Evolutionary conservation across 1,140 invertebrate species (phyloP), one percentile per base, ranked within the genome.

Genomic region (Meloidogyne chitwoodi): DNA sequence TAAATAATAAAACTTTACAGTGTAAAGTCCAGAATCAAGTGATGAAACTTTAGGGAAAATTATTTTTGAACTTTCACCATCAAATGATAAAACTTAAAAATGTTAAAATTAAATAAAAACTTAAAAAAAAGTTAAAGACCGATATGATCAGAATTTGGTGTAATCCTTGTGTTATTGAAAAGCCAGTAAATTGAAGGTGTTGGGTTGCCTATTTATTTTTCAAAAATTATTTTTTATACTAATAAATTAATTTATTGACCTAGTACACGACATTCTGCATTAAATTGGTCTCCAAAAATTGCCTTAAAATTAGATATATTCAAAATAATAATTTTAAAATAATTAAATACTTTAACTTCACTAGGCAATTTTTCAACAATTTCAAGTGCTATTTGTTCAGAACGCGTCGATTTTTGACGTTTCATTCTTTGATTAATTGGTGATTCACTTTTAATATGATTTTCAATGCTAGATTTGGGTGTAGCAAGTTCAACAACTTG

Each of bases 11-110:
- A 91, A 89, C 98, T 99, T 79, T 91, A 91, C n/a, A 95, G 93
- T 85, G 96, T 93, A 86, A 95, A 98, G 0, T 22, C 94, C 96
- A 77, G 94, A 93, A 87, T 99, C 96, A 6, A 92, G 91, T 68
- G 94, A 92, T 77, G 92, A 90, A 16, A 96, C 91, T 82, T 96
- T 94, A 61, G 90, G 90, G 82, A 99, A 93, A 75, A 92, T 92
- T 22, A 99, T 89, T 70, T 91, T 92, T 14, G 85, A 82, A 48
- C 74, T 79, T 78, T 85, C 84, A 38, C 84, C 84, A 74, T 85
- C 85, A 63, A 73, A 73, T 26, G 71, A 73, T 4, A 73, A 61
- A 26, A 63, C 71, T 73, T 27, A 16, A 34, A 24, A 66, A 8
- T 16, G 19, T 38, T n/a, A 8, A n/a, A 6, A 8, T 26, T 26